Conservation (phyloP, 2,888 invertebrate genomes). For the Tetragonula carbonaria region DNA sequence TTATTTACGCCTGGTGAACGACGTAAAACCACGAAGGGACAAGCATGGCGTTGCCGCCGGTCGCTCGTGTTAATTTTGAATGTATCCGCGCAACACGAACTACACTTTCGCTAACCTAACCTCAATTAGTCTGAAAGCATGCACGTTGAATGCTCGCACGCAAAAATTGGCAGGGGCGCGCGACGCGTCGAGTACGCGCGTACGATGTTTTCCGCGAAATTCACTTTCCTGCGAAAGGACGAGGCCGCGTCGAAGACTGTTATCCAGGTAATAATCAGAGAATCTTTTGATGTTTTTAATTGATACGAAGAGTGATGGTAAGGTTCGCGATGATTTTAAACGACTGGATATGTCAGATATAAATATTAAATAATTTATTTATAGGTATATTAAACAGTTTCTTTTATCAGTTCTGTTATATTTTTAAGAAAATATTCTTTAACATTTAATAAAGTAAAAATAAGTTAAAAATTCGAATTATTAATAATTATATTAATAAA, state of each 20-base stretch:
- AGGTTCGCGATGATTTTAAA: neutral
- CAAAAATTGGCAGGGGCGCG: neutral
- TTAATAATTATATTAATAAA: no score
- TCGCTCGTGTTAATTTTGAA: constrained; percentile 64
- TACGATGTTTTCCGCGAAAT: neutral
- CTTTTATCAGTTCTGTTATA: no score
- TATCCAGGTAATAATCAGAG: neutral
- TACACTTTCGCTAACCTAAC: neutral
- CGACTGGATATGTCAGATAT: neutral
- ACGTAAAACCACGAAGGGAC: constrained; percentile 58
- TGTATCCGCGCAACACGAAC: constrained; percentile 46
- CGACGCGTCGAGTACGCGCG: neutral
- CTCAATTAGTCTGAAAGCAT: constrained; percentile 54
- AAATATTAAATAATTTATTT: no score
- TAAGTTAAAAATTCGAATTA: no score
- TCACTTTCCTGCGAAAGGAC: no score
- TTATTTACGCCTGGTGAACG: constrained; percentile 72
- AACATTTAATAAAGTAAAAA: no score
- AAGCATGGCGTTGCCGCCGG: constrained; percentile 34
- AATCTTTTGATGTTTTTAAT: neutral
- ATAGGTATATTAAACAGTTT: no score
- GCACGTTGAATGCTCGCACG: constrained; percentile 20
- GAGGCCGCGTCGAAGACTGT: neutral
- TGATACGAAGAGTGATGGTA: no score
- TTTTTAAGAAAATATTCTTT: no score